Conservation (phyloP, 2,888 invertebrate genomes). For the Gymnoscelis rufifasciata region DNA sequence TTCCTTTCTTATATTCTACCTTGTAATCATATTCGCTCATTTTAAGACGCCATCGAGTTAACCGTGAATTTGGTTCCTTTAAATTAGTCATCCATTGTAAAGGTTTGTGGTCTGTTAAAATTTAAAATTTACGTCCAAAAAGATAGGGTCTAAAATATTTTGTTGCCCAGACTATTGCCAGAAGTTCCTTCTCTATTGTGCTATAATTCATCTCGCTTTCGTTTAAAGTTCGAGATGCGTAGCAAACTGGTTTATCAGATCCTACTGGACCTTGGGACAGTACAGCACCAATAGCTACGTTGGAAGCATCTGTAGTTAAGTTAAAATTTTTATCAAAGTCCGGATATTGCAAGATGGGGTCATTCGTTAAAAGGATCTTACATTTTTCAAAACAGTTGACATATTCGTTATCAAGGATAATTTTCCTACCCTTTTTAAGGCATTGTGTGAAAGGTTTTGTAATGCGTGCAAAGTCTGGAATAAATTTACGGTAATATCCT, state of each 20-base stretch:
- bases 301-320: constrained; percentile 37
- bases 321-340: constrained; percentile 36
- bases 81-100: constrained; percentile 22
- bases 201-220: constrained; percentile 28
- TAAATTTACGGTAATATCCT: constrained; percentile 35
- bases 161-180: constrained; percentile 31
- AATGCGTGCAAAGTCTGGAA: constrained; percentile 30
- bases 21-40: constrained; percentile 30
- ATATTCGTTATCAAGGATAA: constrained; percentile 21
- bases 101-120: constrained; percentile 47
- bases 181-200: constrained; percentile 39
- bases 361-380: constrained; percentile 25
- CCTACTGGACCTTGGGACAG: constrained; percentile 30
- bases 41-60: constrained; percentile 30
- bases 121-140: constrained; percentile 40
- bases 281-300: constrained; percentile 34
- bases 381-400: constrained; percentile 28
- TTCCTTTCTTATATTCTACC: constrained; percentile 27
- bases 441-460: constrained; percentile 4
- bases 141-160: constrained; percentile 35
- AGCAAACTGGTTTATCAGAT: constrained; percentile 18
- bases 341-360: constrained; percentile 42
- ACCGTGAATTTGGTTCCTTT: constrained; percentile 25
- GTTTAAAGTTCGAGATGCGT: constrained; percentile 34
- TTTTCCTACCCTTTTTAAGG: constrained; percentile 1